phyloP scores from a whole-genome alignment of 2,888 invertebrate species.

The Muscina levida region DNA sequence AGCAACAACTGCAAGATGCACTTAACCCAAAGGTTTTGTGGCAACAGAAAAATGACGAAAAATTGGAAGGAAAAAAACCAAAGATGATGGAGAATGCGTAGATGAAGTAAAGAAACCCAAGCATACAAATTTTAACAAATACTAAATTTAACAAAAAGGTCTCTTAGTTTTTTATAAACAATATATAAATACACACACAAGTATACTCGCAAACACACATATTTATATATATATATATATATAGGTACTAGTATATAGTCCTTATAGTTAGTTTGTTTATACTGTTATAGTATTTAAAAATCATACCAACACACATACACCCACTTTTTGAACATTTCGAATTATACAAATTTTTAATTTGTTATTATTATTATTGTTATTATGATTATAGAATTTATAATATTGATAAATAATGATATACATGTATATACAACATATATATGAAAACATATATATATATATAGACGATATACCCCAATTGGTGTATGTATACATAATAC shows the following conservation, averaged over 20 bases:
- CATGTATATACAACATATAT: neutral
- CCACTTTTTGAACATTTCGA: conserved; percentile 6
- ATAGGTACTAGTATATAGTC: no score
- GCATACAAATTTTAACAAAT: no score
- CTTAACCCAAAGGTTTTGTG: neutral
- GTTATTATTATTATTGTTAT: neutral
- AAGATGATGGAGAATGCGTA: neutral
- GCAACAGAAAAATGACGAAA: conserved; percentile 3
- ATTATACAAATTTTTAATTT: conserved; percentile 8
- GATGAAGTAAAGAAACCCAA: no score
- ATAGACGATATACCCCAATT: neutral
- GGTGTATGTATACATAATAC: neutral
- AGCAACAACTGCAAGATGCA: no score
- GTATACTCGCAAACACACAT: no score
- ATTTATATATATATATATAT: no score
- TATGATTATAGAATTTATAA: neutral
- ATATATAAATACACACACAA: no score
- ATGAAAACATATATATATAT: neutral
- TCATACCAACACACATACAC: neutral
- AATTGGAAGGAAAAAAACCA: neutral
- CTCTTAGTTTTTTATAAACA: no score
- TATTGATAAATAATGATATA: no score
- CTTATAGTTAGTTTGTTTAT: no score
- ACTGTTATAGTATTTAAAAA: neutral
- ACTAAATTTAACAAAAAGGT: no score